A percentile compares a stretch with the other conserved stretches of the same genome.
These are phyloP conservation scores for Dendropsophus ebraccatus DNA, from an alignment of 2,113 vertebrate genomes.

Conservation along the genomic window DNA sequence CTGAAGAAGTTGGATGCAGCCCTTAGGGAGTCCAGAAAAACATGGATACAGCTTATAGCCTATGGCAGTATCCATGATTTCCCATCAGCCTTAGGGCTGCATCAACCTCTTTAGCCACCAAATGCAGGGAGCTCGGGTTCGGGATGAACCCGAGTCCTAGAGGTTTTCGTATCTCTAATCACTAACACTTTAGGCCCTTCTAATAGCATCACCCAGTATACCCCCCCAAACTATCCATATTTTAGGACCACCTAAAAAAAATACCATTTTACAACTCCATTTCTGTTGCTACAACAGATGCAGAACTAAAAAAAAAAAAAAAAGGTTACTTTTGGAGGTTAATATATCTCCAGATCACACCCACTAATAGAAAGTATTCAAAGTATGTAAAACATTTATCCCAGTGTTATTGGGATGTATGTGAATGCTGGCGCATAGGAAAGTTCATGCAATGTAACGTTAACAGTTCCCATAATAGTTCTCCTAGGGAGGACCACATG, in stretches of 20 bases:
- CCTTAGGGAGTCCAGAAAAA: no score
- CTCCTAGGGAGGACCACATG: neutral
- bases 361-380: slow-evolving; percentile 4
- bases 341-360: neutral
- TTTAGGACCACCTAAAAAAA: neutral
- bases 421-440: neutral
- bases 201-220: neutral
- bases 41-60: no score
- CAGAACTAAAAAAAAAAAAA: neutral
- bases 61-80: no score
- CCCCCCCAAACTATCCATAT: neutral
- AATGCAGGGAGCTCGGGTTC: no score
- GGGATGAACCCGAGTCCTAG: no score
- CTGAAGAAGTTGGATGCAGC: no score
- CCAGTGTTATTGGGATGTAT: neutral
- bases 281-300: neutral
- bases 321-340: neutral
- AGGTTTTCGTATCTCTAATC: no score
- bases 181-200: no score
- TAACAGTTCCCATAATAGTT: neutral
- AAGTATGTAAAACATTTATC: neutral
- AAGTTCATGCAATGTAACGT: neutral
- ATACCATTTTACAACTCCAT: neutral
- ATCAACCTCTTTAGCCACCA: no score
- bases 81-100: no score